phyloP scores from a whole-genome alignment of 2,888 invertebrate genomes.

The Morpho deidamia region DNA sequence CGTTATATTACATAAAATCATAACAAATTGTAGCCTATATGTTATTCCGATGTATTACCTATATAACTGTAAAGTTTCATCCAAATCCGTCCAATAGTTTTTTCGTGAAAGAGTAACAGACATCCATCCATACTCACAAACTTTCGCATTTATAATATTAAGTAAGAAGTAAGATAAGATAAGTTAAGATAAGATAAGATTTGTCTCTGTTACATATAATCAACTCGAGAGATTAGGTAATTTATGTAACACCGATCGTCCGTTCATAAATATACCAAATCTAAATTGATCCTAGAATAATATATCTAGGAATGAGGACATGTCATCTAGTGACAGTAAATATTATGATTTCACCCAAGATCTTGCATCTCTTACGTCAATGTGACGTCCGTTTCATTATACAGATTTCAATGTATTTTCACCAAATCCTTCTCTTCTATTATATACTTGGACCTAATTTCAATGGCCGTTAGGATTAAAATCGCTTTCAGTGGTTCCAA shows the following conservation, averaged over 20 bases:
- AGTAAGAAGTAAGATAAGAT: no score
- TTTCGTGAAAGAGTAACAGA: no score
- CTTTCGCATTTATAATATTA: no score
- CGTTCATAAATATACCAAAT: slow-evolving; percentile 13
- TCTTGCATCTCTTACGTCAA: slow-evolving; percentile 73
- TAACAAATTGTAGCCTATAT: no score
- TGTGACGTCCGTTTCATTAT: slow-evolving; percentile 74
- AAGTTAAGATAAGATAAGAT: no score
- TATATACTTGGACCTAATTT: slow-evolving; percentile 40
- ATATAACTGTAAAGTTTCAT: no score
- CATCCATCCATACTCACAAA: no score
- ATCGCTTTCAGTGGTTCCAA: slow-evolving; percentile 35
- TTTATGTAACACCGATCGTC: slow-evolving; percentile 6
- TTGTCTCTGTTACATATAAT: slow-evolving; percentile 15
- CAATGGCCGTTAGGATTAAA: slow-evolving; percentile 40
- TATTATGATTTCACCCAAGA: slow-evolving; percentile 70
- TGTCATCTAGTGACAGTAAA: slow-evolving; percentile 61
- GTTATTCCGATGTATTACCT: no score
- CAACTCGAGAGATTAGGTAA: slow-evolving; percentile 1
- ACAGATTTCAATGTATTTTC: slow-evolving; percentile 44
- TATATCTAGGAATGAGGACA: slow-evolving; percentile 58
- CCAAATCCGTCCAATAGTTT: no score
- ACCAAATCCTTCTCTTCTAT: slow-evolving; percentile 39
- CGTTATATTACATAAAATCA: no score
- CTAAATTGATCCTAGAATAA: slow-evolving; percentile 41